Evolutionary conservation across 2,113 vertebrate genomes (phyloP), one percentile per base, ranked within the genome.

Genomic region (Corythornis madagascariensis): DNA sequence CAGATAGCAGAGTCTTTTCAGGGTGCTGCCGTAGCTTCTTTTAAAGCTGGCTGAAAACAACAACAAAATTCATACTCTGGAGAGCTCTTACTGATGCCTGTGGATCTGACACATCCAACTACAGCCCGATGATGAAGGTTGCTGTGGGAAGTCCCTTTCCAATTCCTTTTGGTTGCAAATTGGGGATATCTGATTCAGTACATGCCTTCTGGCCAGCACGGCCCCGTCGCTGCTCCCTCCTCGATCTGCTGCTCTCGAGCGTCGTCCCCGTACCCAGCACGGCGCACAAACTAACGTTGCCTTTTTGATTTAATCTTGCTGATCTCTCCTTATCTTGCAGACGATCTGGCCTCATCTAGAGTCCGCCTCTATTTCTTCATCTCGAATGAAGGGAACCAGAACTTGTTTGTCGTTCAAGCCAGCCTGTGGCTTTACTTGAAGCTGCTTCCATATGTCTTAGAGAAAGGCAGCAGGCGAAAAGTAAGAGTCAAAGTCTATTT

Each of bases 381-480:
- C 96, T 99, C 99, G 84, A 99, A 99, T 8, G 99, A 99, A 97
- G 99, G 99, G 70, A 99, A 99, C 97, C 99, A 99, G 97, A 99
- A 99, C 97, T 98, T 99, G 92, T 98, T 98, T 59, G 99, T 99
- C 91, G 98, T 98, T 48, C 99, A 99, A 97, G 99, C 99, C 95
- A 99, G 98, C 97, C 98, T 99, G 84, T 99, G 99, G 99, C 98
- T 99, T 66, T 99, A 98, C 96, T 98, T 99, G 97, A 99, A 99
- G 60, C 97, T 99, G 92, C 97, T 99, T 90, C 99, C 99, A 4
- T 97, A 97, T 7, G 98, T 98, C 61, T 96, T 98, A 48, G 99
- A 99, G 96, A 99, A 99, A 96, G 98, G 98, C 70, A 96, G 96
- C 86, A 98, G 99, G 83, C 97, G 99, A 91, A 99, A 99, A 97